These are phyloP conservation scores for Drosophila prostipennis DNA, from an alignment of 2,888 invertebrate genomes.

Conservation along the genomic window DNA sequence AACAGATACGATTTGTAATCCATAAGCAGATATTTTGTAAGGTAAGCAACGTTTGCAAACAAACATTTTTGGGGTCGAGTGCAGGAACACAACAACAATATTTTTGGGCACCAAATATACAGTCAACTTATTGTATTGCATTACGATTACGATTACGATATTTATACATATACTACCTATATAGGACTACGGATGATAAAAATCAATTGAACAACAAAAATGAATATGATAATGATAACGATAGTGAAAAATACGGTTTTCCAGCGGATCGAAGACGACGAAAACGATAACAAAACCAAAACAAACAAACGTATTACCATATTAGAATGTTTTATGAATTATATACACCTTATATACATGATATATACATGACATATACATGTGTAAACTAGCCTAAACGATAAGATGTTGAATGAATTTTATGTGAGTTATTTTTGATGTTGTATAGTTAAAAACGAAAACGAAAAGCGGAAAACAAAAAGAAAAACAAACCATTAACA, in stretches of 20 bases:
- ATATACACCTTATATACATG: slow-evolving; percentile 67
- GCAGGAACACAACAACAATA: slow-evolving; percentile 63
- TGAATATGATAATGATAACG: not conserved
- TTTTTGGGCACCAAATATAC: slow-evolving; percentile 74
- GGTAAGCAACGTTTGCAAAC: slow-evolving; percentile 23
- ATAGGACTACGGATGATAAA: slow-evolving; percentile 14
- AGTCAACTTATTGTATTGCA: slow-evolving; percentile 51
- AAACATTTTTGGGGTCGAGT: slow-evolving; percentile 16
- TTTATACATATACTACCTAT: slow-evolving; percentile 47
- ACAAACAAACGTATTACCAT: slow-evolving; percentile 60
- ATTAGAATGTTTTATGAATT: slow-evolving; percentile 76
- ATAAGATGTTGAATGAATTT: slow-evolving; percentile 72
- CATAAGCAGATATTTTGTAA: slow-evolving; percentile 37
- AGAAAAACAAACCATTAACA: slow-evolving; percentile 23
- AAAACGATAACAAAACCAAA: slow-evolving; percentile 9
- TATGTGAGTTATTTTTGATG: slow-evolving; percentile 74
- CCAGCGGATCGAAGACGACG: slow-evolving; percentile 34
- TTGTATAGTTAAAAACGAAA: slow-evolving; percentile 60
- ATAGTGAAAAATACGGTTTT: slow-evolving; percentile 35
- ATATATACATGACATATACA: slow-evolving; percentile 39
- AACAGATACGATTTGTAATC: slow-evolving; percentile 52
- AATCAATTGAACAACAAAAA: slow-evolving; percentile 18
- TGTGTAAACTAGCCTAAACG: slow-evolving; percentile 49
- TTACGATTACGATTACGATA: slow-evolving; percentile 36
- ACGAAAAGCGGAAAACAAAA: slow-evolving; percentile 15